Percentiles rank a stretch among this genome's conserved stretches.
phyloP scores from a whole-genome alignment of 2,888 invertebrate genomes.

The Tipula confusa region DNA sequence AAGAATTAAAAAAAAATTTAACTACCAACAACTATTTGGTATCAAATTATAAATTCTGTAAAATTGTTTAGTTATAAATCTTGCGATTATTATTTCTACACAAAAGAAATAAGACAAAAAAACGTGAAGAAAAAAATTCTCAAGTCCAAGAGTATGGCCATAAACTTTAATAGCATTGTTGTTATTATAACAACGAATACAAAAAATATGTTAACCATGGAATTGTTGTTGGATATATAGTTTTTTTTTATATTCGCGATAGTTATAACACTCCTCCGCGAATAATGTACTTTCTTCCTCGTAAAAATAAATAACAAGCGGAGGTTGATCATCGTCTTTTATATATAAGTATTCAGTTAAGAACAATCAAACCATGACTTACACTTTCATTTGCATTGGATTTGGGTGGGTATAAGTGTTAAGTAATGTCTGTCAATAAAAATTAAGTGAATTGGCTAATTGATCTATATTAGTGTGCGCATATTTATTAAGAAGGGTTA shows the following conservation, averaged over 20 bases:
- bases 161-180: conserved; percentile 13
- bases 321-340: neutral
- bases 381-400: neutral
- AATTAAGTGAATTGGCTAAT: neutral
- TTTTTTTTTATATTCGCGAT: neutral
- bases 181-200: neutral
- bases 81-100: neutral
- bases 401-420: neutral
- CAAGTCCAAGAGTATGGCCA: conserved; percentile 5
- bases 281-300: neutral
- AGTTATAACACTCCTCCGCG: neutral
- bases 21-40: neutral
- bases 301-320: neutral
- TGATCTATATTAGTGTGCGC: neutral
- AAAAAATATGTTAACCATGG: neutral
- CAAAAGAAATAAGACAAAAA: neutral
- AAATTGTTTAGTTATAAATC: neutral
- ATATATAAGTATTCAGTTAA: neutral
- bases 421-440: neutral
- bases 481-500: neutral
- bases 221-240: neutral
- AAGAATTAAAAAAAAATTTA: too few relatives aligned
- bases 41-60: neutral
- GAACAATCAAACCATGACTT: neutral
- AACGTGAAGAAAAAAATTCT: neutral